Conservation (phyloP, 2,113 vertebrate genomes). For the Oreotrochilus melanogaster region DNA sequence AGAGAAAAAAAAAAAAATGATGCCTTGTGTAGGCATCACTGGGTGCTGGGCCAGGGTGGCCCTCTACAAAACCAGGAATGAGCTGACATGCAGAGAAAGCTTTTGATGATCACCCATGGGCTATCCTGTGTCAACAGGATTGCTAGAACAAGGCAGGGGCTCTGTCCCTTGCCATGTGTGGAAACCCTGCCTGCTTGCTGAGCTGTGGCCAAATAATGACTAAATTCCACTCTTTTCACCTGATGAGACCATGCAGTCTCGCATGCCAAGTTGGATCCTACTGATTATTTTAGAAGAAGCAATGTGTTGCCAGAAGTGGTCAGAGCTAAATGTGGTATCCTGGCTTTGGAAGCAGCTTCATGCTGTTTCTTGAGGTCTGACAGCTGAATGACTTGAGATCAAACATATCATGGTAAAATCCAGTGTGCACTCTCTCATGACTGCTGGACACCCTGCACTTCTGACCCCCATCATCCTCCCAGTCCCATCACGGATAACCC, state of each 20-base stretch:
- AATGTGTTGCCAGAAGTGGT: not conserved
- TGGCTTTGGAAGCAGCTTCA: not conserved
- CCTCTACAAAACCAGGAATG: not conserved
- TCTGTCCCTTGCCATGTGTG: not conserved
- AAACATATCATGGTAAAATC: not conserved
- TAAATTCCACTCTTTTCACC: not conserved
- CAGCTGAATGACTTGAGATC: not conserved
- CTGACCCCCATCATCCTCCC: not conserved
- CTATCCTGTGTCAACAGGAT: not conserved
- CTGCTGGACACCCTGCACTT: not conserved
- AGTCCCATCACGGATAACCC: not conserved
- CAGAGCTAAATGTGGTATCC: not conserved
- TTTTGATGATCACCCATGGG: not conserved
- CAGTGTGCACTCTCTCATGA: rapidly evolving
- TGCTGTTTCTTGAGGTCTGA: not conserved
- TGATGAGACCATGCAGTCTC: not conserved
- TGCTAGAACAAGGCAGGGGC: not conserved
- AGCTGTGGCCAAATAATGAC: not conserved
- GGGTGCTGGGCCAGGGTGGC: not conserved
- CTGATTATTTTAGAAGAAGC: conserved; percentile 6
- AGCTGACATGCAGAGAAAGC: not conserved
- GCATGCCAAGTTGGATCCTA: not conserved
- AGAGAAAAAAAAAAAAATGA: not conserved
- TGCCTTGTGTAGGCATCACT: not conserved
- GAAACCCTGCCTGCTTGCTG: not conserved